Percentiles rank a stretch among this genome's conserved stretches.
phyloP scores from a whole-genome alignment of 2,797 vertebrate species.

The Luscinia luscinia region DNA sequence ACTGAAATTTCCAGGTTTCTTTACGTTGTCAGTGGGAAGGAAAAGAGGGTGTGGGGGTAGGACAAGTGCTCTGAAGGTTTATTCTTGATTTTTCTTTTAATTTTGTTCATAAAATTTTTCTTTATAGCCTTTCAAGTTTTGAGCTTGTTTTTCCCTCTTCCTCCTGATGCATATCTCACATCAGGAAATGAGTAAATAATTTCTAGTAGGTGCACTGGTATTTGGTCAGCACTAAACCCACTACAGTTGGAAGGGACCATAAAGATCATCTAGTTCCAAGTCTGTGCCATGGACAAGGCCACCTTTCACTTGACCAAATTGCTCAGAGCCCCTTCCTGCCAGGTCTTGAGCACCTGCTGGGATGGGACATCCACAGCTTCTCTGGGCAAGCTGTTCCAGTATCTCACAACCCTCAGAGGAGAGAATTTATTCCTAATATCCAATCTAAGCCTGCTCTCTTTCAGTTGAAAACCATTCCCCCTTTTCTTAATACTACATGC shows the following conservation, averaged over 20 bases:
- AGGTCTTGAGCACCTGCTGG: not conserved
- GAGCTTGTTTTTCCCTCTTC: no score
- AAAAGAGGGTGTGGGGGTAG: no score
- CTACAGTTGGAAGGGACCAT: not conserved
- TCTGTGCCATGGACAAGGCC: not conserved
- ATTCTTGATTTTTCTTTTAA: no score
- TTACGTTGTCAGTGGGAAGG: no score
- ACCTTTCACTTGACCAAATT: not conserved
- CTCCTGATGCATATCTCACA: no score
- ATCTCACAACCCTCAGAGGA: not conserved
- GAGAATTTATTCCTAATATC: not conserved
- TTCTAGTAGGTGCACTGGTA: no score
- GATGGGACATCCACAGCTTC: not conserved
- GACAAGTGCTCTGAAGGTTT: no score
- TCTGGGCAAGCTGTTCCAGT: not conserved
- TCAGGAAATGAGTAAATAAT: no score
- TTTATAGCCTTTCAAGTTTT: no score
- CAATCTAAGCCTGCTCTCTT: not conserved
- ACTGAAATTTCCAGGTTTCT: no score
- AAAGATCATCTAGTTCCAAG: not conserved
- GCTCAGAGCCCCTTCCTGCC: not conserved
- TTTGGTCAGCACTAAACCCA: no score
- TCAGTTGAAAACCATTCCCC: not conserved
- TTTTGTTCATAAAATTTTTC: no score
- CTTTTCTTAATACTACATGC: not conserved